phyloP scores from a whole-genome alignment of 1,140 invertebrate species.

The Bursaphelenchus mucronatus region DNA sequence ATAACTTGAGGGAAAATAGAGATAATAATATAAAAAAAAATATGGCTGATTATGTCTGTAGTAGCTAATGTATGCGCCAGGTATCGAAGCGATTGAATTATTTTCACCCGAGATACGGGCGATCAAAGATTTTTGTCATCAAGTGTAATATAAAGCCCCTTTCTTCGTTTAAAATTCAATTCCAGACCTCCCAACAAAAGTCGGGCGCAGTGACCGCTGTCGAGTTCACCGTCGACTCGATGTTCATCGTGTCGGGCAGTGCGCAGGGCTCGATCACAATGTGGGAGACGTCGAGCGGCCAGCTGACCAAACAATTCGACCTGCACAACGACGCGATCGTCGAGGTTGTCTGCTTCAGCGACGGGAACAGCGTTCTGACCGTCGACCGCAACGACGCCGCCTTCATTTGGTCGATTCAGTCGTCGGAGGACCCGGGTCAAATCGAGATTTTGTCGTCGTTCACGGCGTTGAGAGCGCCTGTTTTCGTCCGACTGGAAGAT shows the following conservation, averaged over 20 bases:
- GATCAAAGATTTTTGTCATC: too few relatives aligned
- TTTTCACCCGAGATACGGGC: too few relatives aligned
- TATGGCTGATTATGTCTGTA: too few relatives aligned
- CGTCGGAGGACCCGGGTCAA: constrained; percentile 28
- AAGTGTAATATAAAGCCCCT: too few relatives aligned
- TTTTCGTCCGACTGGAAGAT: constrained; percentile 40
- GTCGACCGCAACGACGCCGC: constrained; percentile 31
- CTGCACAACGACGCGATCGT: constrained; percentile 30
- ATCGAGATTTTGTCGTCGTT: constrained; percentile 37
- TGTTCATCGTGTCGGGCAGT: constrained; percentile 38
- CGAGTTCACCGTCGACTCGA: constrained; percentile 41
- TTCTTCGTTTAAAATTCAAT: not conserved
- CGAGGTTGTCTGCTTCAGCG: constrained; percentile 23
- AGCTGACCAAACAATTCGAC: constrained; percentile 38
- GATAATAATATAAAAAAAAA: too few relatives aligned
- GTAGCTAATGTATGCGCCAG: too few relatives aligned
- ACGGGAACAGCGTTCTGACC: constrained; percentile 32
- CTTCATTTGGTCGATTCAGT: constrained; percentile 31
- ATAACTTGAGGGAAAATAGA: too few relatives aligned
- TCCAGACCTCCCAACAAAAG: constrained; percentile 44
- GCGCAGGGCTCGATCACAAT: constrained; percentile 36
- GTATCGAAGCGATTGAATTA: too few relatives aligned
- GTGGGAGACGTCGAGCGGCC: constrained; percentile 43
- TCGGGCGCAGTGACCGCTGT: constrained; percentile 42
- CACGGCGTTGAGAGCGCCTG: constrained; percentile 28